Evolutionary conservation across 2,113 vertebrate species (phyloP), one percentile per base, ranked within the genome.

Genomic region (Perca schrenkii): DNA sequence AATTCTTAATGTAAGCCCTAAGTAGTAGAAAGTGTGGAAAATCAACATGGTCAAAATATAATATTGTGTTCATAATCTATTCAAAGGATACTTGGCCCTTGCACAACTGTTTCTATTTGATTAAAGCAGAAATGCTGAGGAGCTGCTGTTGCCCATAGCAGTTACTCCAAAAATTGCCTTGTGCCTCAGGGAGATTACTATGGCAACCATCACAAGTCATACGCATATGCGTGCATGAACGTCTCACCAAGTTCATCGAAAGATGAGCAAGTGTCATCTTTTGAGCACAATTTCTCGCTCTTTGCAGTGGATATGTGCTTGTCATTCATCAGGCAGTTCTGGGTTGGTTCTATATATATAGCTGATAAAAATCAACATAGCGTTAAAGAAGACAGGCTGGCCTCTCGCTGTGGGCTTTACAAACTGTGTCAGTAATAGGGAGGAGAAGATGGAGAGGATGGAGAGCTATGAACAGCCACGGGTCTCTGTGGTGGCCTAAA

Each of bases 151-250:
- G 77, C 85, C 80, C 57, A 1, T 15, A 76, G 86, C 86, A 60
- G 66, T 82, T 67, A 34, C 70, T 90, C 52, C 80, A 83, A 88
- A 91, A 88, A 89, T 82, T 92, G 90, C 83, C 72, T 82, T 82
- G 85, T 71, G 86, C 87, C 86, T 84, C 61, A 12, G 89, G 87
- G 85, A 89, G 83, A 86, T 92, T 60, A 6, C 93, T 46, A 92
- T 93, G 87, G 91, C 86, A 93, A 93, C 93, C 83, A 60, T 86
- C 84, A 63, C 68, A 77, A 88, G 85, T 87, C 80, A 67, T 69
- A 83, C 54, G 52, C 78, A 63, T 21, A 0, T 79, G 70, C 62
- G 60, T 71, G 80, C 31, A 16, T 21, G 63, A 67, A 63, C 11
- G 70, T 82, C 73, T 81, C 56, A 25, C 43, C 49, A 5, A 63